phyloP scores from a whole-genome alignment of 2,113 vertebrate species.

The Plecturocebus donacophilus region DNA sequence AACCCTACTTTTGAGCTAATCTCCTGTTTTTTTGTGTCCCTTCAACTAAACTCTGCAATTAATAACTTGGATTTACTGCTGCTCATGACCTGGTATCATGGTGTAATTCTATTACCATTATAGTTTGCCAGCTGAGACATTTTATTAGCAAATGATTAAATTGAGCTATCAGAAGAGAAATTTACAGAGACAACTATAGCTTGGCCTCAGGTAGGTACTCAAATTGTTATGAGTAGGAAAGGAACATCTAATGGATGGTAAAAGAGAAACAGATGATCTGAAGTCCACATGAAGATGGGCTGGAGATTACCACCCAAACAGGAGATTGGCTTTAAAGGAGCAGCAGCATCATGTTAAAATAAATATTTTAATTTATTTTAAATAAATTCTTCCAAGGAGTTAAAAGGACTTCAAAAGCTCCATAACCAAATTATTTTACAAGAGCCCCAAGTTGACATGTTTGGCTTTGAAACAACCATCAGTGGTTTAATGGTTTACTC shows the following conservation, averaged over 20 bases:
- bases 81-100: neutral
- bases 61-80: neutral
- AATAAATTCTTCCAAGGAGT: slow-evolving; percentile 29
- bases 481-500: slow-evolving; percentile 19
- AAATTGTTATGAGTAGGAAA: neutral
- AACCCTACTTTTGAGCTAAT: neutral
- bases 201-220: neutral
- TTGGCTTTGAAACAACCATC: slow-evolving; percentile 37
- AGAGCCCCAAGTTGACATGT: slow-evolving; percentile 1
- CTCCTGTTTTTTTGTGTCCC: neutral
- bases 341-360: neutral
- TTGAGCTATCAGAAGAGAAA: slow-evolving; percentile 21
- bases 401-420: slow-evolving; percentile 65
- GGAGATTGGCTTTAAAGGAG: neutral
- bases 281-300: neutral
- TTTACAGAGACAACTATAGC: neutral
- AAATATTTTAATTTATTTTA: neutral
- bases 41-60: neutral
- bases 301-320: neutral
- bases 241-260: neutral
- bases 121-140: slow-evolving; percentile 16
- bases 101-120: slow-evolving; percentile 36
- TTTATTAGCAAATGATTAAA: slow-evolving; percentile 51
- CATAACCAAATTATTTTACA: slow-evolving; percentile 40
- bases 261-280: neutral